phyloP scores from a whole-genome alignment of 2,888 invertebrate genomes.

The Agrotis ipsilon region DNA sequence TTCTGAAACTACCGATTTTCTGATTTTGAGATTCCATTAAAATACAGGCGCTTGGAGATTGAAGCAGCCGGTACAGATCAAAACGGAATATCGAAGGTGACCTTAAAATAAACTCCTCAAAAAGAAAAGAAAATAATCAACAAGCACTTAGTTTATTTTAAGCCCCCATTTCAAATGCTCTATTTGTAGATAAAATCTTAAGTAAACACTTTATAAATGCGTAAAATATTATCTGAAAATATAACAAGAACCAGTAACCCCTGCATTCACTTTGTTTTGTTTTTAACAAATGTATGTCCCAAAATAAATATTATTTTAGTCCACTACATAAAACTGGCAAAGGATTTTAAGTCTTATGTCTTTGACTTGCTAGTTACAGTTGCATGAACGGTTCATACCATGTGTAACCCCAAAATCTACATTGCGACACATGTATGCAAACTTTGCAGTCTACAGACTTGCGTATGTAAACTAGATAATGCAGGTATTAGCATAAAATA shows the following conservation, averaged over 20 bases:
- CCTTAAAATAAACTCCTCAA: slow-evolving; percentile 44
- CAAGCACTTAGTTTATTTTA: slow-evolving; percentile 45
- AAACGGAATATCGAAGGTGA: not conserved
- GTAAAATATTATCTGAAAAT: slow-evolving; percentile 59
- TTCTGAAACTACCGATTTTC: too few relatives aligned
- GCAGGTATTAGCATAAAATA: slow-evolving; percentile 45
- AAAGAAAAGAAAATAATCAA: slow-evolving; percentile 17
- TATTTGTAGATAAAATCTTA: slow-evolving; percentile 51
- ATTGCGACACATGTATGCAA: slow-evolving; percentile 52
- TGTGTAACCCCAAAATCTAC: slow-evolving; percentile 60
- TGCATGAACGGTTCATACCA: slow-evolving; percentile 7
- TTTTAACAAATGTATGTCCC: slow-evolving; percentile 55
- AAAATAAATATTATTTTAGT: slow-evolving; percentile 66
- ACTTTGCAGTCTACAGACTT: slow-evolving; percentile 52
- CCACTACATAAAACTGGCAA: slow-evolving; percentile 11
- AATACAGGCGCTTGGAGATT: too few relatives aligned
- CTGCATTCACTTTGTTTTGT: slow-evolving; percentile 63
- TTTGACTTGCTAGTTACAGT: slow-evolving; percentile 20
- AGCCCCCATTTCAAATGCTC: slow-evolving; percentile 49
- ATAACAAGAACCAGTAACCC: slow-evolving; percentile 60
- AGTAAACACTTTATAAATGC: slow-evolving; percentile 55
- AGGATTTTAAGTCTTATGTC: slow-evolving; percentile 31
- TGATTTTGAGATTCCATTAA: too few relatives aligned
- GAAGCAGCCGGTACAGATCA: not conserved
- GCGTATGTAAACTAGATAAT: slow-evolving; percentile 44